Percentiles rank a stretch among this genome's conserved stretches.
These are phyloP conservation scores for Anas capensis DNA, from an alignment of 2,797 vertebrate genomes.

Conservation along the genomic window DNA sequence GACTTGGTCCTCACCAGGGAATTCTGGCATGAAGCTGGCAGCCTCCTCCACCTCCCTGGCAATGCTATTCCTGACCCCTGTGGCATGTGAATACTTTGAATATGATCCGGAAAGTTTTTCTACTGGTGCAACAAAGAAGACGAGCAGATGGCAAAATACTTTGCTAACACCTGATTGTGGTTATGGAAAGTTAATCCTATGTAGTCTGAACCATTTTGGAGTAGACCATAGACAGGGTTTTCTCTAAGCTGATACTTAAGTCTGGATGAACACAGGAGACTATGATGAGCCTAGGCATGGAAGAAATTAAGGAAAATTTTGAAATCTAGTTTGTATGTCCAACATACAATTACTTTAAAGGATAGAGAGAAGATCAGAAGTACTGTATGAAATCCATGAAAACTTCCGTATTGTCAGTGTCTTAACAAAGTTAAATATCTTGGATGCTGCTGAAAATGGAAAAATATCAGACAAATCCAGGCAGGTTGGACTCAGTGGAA, in stretches of 20 bases:
- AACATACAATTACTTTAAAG: background rate
- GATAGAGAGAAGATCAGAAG: background rate
- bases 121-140: background rate
- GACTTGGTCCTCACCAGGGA: background rate
- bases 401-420: background rate
- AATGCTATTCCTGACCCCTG: background rate
- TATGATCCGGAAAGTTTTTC: background rate
- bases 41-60: background rate
- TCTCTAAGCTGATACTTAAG: background rate
- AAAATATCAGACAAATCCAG: background rate
- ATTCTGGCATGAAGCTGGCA: background rate
- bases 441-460: background rate
- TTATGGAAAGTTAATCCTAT: background rate
- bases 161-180: background rate
- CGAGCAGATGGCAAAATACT: background rate
- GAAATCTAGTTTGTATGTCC: background rate
- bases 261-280: background rate
- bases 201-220: background rate
- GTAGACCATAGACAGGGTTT: background rate
- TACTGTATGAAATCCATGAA: background rate
- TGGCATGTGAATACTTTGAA: background rate
- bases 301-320: background rate
- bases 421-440: background rate
- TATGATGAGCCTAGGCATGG: background rate
- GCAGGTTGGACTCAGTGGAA: background rate